Base-by-base conservation (phyloP, 2,113 vertebrate genomes). In the Oryzias curvinotus region DNA sequence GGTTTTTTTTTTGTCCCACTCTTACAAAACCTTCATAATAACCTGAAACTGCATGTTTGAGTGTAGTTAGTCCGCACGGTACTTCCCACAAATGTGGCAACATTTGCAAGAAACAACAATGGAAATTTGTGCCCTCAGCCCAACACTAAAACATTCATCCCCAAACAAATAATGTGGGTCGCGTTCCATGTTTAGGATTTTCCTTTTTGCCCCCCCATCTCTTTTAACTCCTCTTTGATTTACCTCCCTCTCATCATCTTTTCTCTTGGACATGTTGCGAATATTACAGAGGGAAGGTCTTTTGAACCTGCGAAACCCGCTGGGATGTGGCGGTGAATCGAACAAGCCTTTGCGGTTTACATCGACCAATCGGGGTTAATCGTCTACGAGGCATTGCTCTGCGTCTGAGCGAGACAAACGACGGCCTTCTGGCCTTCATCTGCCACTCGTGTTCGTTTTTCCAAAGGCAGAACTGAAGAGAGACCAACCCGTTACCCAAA, bases 381-480 rank as follows among this genome's bases (percentile, higher is more conserved):
- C 78, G 88, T 86, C 89, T 88, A 78, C 77, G 87, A 86, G 85
- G 78, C 87, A 75, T 52, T 72, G 85, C 85, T 89, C 83, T 87
- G 82, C 83, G 86, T 88, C 82, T 62, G 60, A 73, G 58, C 70
- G 81, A 77, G 68, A 84, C 80, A 77, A 73, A 64, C 63, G 4
- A 50, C 77, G 78, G 78, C 74, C 78, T 69, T 75, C 67, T 51
- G 52, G 62, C 59, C 36, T 66, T 68, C 10, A 43, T 46, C 73
- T 67, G 75, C 78, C 79, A 74, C 71, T 72, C 70, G 25, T 50
- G 13, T 26, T 62, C 68, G 71, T 63, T 72, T 66, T 67, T 66
- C 62, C 68, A 53, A 65, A 70, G 47, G 67, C 55, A 68, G 62
- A 59, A 72, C 8, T 43, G 69, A 71, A 49, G 65, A 82, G 66